Percentiles rank a stretch among this genome's conserved stretches.
Conservation (phyloP, 2,888 invertebrate genomes). For the Nemurella pictetii region DNA sequence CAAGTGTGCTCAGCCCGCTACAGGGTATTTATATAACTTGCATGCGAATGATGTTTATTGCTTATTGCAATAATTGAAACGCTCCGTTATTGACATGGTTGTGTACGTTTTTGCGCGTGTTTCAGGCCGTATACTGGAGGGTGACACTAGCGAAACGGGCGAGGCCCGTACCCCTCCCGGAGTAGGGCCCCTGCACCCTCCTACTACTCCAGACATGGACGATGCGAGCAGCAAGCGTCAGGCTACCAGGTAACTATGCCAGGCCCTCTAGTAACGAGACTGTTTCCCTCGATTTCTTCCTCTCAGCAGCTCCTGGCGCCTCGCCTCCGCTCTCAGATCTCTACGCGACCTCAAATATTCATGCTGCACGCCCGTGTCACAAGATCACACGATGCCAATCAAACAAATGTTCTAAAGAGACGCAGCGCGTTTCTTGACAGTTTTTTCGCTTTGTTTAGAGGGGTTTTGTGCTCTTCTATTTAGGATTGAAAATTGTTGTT, state of each 20-base stretch:
- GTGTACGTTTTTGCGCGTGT: not conserved
- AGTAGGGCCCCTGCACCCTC: slow-evolving; percentile 36
- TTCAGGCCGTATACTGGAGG: slow-evolving; percentile 40
- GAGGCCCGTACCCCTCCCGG: slow-evolving; percentile 39
- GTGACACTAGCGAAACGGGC: slow-evolving; percentile 38
- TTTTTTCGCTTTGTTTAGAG: too few species aligned
- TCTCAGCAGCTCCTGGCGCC: too few species aligned
- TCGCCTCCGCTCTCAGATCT: too few species aligned
- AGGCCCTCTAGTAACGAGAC: too few species aligned
- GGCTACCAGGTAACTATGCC: slow-evolving; percentile 60
- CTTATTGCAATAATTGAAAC: too few species aligned
- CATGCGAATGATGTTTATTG: not conserved
- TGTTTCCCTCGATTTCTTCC: not conserved
- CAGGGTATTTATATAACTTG: not conserved
- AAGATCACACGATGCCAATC: too few species aligned
- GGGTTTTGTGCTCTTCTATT: not conserved
- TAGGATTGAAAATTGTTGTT: not conserved
- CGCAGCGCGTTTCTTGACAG: too few species aligned
- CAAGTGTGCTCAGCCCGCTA: too few species aligned
- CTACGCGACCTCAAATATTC: too few species aligned
- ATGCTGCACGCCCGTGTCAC: too few species aligned
- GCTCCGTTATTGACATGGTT: not conserved
- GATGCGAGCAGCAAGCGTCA: slow-evolving; percentile 68
- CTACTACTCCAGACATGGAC: slow-evolving; percentile 59
- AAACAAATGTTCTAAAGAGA: too few species aligned